phyloP scores from a whole-genome alignment of 2,797 vertebrate genomes.

The Molossus alvarezi region DNA sequence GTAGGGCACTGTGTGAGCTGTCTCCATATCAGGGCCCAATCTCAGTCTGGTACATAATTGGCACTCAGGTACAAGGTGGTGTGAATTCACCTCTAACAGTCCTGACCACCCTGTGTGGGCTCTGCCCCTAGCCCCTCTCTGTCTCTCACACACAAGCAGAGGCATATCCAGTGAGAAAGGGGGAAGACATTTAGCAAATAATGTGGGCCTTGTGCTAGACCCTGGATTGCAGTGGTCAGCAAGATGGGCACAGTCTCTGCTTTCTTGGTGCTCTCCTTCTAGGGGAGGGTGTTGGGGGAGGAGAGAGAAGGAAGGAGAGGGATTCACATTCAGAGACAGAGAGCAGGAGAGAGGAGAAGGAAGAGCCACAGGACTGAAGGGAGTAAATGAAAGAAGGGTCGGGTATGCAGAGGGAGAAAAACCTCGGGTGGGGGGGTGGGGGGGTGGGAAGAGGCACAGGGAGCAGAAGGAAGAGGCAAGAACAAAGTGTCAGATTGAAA shows the following conservation, averaged over 20 bases:
- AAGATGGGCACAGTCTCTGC: neutral
- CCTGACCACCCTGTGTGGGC: neutral
- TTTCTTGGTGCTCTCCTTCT: neutral
- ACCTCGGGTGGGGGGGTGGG: neutral
- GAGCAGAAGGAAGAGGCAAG: slow-evolving; percentile 39
- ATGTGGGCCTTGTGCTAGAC: neutral
- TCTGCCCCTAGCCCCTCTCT: neutral
- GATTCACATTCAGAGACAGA: neutral
- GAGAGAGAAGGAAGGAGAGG: neutral
- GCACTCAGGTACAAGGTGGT: neutral
- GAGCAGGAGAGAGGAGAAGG: slow-evolving; percentile 1
- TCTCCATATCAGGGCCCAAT: neutral
- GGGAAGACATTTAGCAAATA: neutral
- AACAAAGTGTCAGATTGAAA: slow-evolving; percentile 46
- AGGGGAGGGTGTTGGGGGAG: neutral
- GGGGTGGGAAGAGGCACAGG: neutral
- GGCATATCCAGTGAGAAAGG: neutral
- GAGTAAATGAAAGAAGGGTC: neutral
- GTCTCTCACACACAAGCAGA: neutral
- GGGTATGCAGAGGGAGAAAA: neutral
- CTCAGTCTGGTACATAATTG: neutral
- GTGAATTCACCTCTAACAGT: neutral
- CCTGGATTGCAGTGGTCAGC: neutral
- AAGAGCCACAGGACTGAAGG: neutral
- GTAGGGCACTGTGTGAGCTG: neutral